phyloP scores from a whole-genome alignment of 1,140 invertebrate species.

The Chelonus insularis region DNA sequence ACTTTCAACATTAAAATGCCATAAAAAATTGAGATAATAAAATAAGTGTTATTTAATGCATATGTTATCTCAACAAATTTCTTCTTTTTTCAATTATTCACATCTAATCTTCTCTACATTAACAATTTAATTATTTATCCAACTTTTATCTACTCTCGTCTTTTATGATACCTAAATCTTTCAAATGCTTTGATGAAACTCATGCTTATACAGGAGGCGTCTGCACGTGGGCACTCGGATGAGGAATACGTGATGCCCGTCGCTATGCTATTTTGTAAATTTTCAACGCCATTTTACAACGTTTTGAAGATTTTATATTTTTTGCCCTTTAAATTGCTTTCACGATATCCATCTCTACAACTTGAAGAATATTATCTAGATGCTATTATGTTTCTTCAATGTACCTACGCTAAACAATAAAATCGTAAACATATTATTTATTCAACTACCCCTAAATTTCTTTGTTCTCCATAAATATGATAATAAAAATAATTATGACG shows the following conservation, averaged over 20 bases:
- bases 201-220: neutral
- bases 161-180: neutral
- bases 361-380: neutral
- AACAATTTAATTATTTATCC: neutral
- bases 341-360: neutral
- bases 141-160: neutral
- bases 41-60: too few species aligned
- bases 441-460: constrained; percentile 20
- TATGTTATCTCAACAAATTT: too few species aligned
- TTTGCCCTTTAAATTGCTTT: too few species aligned
- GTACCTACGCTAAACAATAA: neutral
- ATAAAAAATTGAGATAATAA: too few species aligned
- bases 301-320: too few species aligned
- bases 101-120: too few species aligned
- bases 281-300: too few species aligned
- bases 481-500: too few species aligned
- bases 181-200: neutral
- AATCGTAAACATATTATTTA: constrained; percentile 8
- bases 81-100: too few species aligned
- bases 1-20: too few species aligned
- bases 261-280: neutral
- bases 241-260: neutral
- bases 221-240: neutral
- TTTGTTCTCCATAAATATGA: too few species aligned
- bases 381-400: neutral